A percentile compares a stretch with the other conserved stretches of the same genome.
Conservation (phyloP, 2,888 invertebrate genomes). For the Serrognathus titanus region DNA sequence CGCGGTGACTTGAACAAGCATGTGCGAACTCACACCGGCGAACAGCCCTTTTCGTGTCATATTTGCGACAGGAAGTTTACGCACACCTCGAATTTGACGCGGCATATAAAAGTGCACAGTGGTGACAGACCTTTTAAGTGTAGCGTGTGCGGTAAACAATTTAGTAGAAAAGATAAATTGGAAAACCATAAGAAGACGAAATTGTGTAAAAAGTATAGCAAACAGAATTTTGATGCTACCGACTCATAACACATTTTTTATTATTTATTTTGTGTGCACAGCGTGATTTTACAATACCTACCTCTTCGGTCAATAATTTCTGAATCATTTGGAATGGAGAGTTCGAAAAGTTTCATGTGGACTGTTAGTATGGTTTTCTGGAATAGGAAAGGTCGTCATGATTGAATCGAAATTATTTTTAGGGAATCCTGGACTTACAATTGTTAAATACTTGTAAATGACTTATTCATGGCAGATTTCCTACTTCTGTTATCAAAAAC, state of each 20-base stretch:
- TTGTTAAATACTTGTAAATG: too few species aligned
- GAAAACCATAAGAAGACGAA: conserved; percentile 40
- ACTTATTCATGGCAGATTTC: too few species aligned
- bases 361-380: too few species aligned
- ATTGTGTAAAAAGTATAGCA: conserved; percentile 28
- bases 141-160: conserved; percentile 39
- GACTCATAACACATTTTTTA: background rate
- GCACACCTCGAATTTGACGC: conserved; percentile 65
- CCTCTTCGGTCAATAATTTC: too few species aligned
- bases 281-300: too few species aligned
- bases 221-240: background rate
- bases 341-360: too few species aligned
- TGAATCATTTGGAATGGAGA: too few species aligned
- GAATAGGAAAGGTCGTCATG: too few species aligned
- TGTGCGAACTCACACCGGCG: conserved; percentile 43
- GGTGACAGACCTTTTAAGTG: conserved; percentile 67
- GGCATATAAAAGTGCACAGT: conserved; percentile 73
- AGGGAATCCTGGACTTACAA: too few species aligned
- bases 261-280: too few species aligned
- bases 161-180: conserved; percentile 45
- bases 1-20: conserved; percentile 47
- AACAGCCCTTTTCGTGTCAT: conserved; percentile 41
- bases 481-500: too few species aligned
- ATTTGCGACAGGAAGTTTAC: conserved; percentile 41
- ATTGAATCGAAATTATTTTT: too few species aligned